Evolutionary conservation across 2,888 invertebrate genomes (phyloP).

Genomic region (Sinhomidia bicolor): DNA sequence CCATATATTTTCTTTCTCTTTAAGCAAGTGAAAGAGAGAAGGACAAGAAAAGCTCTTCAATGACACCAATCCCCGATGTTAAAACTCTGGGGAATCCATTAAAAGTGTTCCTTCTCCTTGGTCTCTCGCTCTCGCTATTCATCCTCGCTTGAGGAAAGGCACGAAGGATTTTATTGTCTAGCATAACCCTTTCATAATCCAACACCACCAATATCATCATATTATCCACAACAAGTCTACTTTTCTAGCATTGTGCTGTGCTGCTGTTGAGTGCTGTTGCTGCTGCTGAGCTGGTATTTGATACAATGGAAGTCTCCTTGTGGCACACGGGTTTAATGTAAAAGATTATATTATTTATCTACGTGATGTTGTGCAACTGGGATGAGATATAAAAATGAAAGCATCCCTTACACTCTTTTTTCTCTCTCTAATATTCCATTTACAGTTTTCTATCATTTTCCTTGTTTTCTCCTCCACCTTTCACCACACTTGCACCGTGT

Average conservation of each 20-base stretch:
- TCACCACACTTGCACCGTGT: too few relatives aligned
- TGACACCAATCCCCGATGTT: constrained; percentile 49
- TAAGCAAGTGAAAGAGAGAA: constrained; percentile 22
- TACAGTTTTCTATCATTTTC: constrained; percentile 1
- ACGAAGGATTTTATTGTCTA: constrained; percentile 1
- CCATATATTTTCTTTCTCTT: background rate
- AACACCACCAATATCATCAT: constrained; percentile 24
- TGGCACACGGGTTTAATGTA: constrained; percentile 3
- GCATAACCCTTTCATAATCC: constrained; percentile 27
- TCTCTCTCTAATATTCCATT: constrained; percentile 2
- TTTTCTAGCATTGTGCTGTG: background rate
- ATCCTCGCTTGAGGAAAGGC: background rate
- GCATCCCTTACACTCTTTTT: background rate
- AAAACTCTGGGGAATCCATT: constrained; percentile 55
- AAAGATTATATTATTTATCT: constrained; percentile 42
- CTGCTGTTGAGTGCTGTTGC: too few relatives aligned
- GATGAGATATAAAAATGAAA: background rate
- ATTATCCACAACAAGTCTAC: too few relatives aligned
- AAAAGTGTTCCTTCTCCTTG: constrained; percentile 20
- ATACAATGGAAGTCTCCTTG: background rate
- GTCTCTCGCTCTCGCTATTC: background rate
- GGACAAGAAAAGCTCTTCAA: constrained; percentile 27
- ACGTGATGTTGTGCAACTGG: constrained; percentile 4
- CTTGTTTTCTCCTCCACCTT: background rate
- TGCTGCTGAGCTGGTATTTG: background rate